Evolutionary conservation across 2,888 invertebrate species (phyloP).

Genomic region (Lathronympha strigana): DNA sequence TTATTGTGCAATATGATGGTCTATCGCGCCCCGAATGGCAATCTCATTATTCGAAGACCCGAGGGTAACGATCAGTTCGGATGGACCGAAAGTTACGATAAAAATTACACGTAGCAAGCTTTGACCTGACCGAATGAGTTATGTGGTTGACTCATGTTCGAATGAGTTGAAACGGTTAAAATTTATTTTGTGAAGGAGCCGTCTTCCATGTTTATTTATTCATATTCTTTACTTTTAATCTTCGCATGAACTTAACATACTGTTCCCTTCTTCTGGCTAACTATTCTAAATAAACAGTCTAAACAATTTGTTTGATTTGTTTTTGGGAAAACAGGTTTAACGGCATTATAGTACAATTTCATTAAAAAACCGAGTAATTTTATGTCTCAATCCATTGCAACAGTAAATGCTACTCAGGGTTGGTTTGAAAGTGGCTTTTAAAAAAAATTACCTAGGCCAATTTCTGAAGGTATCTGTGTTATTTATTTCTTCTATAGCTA

Average conservation of each 20-base stretch:
- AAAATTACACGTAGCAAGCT: background rate
- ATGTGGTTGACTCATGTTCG: background rate
- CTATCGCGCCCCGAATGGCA: background rate
- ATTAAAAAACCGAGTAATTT: background rate
- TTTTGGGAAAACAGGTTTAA: too few species aligned
- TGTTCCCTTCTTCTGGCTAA: background rate
- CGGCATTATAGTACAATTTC: too few species aligned
- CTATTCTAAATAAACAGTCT: background rate
- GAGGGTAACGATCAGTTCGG: background rate
- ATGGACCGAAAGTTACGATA: background rate
- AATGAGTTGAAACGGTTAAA: background rate
- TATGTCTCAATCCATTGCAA: background rate
- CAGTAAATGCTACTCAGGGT: background rate
- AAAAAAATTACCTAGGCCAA: too few species aligned
- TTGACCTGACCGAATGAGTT: conserved; percentile 8
- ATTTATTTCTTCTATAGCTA: too few species aligned
- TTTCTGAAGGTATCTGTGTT: too few species aligned
- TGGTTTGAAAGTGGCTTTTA: too few species aligned
- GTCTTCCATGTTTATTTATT: conserved; percentile 48
- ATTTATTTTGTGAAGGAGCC: conserved; percentile 27
- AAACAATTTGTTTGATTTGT: too few species aligned
- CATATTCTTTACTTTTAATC: conserved; percentile 13
- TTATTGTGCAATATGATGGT: conserved; percentile 39
- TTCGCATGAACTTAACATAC: conserved; percentile 18
- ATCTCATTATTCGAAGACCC: conserved; percentile 3